phyloP scores from a whole-genome alignment of 2,888 invertebrate species.

The Cepaea hortensis region DNA sequence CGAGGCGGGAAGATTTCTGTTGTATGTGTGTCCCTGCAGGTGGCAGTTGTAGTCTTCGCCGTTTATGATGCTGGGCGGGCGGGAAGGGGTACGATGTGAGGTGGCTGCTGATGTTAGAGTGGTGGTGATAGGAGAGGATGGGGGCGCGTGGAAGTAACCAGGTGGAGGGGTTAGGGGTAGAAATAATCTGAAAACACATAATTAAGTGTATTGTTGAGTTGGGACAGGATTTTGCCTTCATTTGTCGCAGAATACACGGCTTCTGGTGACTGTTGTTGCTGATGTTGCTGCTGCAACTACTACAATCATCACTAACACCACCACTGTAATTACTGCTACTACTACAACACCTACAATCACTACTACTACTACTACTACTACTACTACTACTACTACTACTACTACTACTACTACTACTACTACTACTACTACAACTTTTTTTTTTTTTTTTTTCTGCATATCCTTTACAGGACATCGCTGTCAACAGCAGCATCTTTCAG shows the following conservation, averaged over 20 bases:
- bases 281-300: too few species aligned
- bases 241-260: too few species aligned
- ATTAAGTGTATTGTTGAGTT: too few species aligned
- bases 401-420: conserved; percentile 1
- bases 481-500: too few species aligned
- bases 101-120: background rate
- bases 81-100: background rate
- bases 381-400: conserved; percentile 7
- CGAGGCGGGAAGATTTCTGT: background rate
- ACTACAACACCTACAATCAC: background rate
- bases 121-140: background rate
- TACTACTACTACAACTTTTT: background rate
- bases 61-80: background rate
- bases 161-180: too few species aligned
- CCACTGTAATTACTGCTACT: background rate
- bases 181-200: too few species aligned
- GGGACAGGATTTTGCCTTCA: too few species aligned
- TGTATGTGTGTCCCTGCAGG: background rate
- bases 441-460: too few species aligned
- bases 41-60: conserved; percentile 9
- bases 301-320: background rate
- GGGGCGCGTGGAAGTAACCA: background rate
- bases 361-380: background rate
- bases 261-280: background rate
- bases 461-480: too few species aligned